Conservation (phyloP, 2,113 vertebrate species). For the Nothobranchius furzeri region DNA sequence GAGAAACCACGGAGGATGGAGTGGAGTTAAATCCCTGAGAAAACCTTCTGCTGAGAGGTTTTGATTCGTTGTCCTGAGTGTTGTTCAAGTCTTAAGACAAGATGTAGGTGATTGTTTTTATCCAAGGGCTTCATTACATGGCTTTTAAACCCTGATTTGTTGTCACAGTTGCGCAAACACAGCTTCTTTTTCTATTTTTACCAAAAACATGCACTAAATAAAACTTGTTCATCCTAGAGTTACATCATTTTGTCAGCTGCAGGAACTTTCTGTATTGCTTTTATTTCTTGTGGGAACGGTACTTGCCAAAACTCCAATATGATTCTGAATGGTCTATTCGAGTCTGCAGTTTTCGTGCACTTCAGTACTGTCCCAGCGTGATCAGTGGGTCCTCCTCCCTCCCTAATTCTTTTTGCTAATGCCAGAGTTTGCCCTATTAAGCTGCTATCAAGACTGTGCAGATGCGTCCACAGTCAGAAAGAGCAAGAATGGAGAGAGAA, state of each 20-base stretch:
- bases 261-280: conserved; percentile 55
- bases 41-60: conserved; percentile 45
- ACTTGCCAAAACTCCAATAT: conserved; percentile 70
- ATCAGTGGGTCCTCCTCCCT: conserved; percentile 69
- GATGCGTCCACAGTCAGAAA: conserved; percentile 69
- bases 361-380: conserved; percentile 67
- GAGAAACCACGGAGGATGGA: conserved; percentile 21
- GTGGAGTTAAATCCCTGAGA: conserved; percentile 7
- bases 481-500: conserved; percentile 46
- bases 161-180: conserved; percentile 28
- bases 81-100: conserved; percentile 59
- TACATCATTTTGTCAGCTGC: conserved; percentile 53
- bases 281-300: conserved; percentile 68
- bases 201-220: conserved; percentile 67
- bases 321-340: conserved; percentile 70
- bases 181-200: conserved; percentile 37
- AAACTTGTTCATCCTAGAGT: conserved; percentile 46
- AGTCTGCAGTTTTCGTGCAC: conserved; percentile 65
- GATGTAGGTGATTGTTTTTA: conserved; percentile 64
- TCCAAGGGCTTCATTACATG: conserved; percentile 71
- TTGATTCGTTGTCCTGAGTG: conserved; percentile 36
- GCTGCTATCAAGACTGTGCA: conserved; percentile 79
- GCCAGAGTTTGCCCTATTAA: conserved; percentile 79
- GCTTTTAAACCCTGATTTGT: conserved; percentile 52
- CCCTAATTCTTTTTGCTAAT: conserved; percentile 73